phyloP scores from a whole-genome alignment of 2,888 invertebrate species.

The Andrena flavipes region DNA sequence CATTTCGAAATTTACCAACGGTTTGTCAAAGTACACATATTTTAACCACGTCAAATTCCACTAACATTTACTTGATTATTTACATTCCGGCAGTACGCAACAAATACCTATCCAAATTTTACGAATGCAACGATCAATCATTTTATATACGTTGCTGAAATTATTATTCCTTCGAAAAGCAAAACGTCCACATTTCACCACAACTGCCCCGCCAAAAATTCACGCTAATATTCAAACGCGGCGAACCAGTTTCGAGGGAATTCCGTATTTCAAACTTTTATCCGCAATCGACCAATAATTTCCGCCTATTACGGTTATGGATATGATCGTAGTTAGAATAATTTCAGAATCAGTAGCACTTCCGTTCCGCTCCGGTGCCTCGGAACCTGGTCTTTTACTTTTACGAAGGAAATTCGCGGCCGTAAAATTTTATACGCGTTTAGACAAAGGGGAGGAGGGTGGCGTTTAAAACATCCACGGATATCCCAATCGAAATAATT shows the following conservation, averaged over 20 bases:
- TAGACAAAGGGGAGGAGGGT: neutral
- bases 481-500: neutral
- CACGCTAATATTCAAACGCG: neutral
- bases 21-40: no score
- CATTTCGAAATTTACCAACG: no score
- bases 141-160: neutral
- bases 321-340: conserved; percentile 26
- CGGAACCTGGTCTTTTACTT: conserved; percentile 1
- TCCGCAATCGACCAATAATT: conserved; percentile 31
- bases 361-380: neutral
- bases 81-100: no score
- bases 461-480: neutral
- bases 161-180: neutral
- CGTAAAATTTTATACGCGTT: conserved; percentile 12
- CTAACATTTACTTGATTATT: no score
- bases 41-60: no score
- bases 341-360: conserved; percentile 27
- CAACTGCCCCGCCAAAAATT: neutral
- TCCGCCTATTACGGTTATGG: conserved; percentile 17
- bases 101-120: neutral
- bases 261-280: conserved; percentile 32
- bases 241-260: neutral
- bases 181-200: neutral
- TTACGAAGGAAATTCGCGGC: neutral
- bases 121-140: neutral